Percentiles rank a stretch among this genome's conserved stretches.
Evolutionary conservation across 1,140 invertebrate genomes (phyloP).

Genomic region (Drosophila melanogaster): Release_6_plus_ISO1_MT NT_033777.3:13743501-13744000

Average conservation of each 20-base stretch:
- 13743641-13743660: conserved; percentile 9
- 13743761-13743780: background rate
- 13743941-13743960: background rate
- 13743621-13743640: conserved; percentile 11
- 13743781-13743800: no score
- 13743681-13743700: conserved; percentile 79
- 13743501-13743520: conserved; percentile 28
- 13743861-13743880: no score
- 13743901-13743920: no score
- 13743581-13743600: conserved; percentile 68
- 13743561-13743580: conserved; percentile 77
- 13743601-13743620: conserved; percentile 55
- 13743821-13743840: no score
- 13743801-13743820: no score
- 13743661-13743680: conserved; percentile 18
- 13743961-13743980: conserved; percentile 7
- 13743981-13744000: background rate
- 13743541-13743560: conserved; percentile 74
- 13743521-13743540: conserved; percentile 75
- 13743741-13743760: conserved; percentile 35
- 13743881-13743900: no score
- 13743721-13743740: conserved; percentile 63
- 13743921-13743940: no score
- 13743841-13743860: no score
- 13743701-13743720: conserved; percentile 75